Conservation (phyloP, 1,140 invertebrate genomes). For the Euschistus heros region DNA sequence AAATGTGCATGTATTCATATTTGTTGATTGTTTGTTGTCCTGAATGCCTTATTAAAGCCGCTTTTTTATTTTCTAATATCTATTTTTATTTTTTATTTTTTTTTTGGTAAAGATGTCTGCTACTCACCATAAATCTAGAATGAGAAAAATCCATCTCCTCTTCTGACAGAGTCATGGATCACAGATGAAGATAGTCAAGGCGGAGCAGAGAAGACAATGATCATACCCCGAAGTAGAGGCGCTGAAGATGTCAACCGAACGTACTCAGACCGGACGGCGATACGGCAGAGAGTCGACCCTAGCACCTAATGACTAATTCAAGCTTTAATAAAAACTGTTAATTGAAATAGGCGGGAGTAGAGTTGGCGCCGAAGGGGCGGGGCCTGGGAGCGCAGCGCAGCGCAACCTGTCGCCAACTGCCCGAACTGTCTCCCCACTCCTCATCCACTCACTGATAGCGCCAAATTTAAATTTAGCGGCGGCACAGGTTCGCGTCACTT, state of each 20-base stretch:
- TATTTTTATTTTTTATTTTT: background rate
- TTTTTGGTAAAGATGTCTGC: background rate
- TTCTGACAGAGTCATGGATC: slow-evolving; percentile 10
- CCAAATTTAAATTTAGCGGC: background rate
- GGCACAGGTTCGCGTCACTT: background rate
- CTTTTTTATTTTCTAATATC: background rate
- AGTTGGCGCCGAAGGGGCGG: background rate
- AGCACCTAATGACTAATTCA: slow-evolving; percentile 11
- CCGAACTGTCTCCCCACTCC: background rate
- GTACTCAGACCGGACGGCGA: background rate
- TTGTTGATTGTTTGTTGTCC: no score
- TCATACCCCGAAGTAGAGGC: background rate
- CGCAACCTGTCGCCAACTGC: background rate
- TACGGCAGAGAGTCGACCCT: background rate
- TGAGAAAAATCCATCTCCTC: slow-evolving; percentile 14
- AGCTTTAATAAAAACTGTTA: slow-evolving; percentile 8
- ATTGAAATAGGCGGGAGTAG: slow-evolving; percentile 11
- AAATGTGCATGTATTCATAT: no score
- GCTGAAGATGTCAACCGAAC: background rate
- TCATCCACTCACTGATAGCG: background rate
- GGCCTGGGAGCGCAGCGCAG: background rate
- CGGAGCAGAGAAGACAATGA: no score
- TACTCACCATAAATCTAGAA: slow-evolving; percentile 13
- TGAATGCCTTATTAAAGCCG: no score
- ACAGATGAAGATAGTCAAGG: background rate